Percentiles rank a stretch among this genome's conserved stretches.
Evolutionary conservation across 2,888 invertebrate species (phyloP).

Genomic region (Chaitophorus viminalis): DNA sequence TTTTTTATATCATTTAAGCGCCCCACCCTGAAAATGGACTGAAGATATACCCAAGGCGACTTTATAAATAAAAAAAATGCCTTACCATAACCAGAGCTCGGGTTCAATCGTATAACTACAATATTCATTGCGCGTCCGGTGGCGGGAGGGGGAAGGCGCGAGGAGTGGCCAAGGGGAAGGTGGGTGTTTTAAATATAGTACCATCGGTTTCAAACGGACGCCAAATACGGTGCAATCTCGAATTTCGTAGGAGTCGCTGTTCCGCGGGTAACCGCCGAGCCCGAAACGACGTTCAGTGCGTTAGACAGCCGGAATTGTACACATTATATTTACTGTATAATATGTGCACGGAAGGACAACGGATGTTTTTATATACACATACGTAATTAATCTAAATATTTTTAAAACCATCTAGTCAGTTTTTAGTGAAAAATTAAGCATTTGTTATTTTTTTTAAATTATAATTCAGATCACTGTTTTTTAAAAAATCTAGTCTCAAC

Average conservation of each 20-base stretch:
- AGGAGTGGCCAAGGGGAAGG: constrained; percentile 41
- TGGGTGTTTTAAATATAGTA: constrained; percentile 62
- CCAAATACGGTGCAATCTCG: constrained; percentile 78
- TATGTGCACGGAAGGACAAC: constrained; percentile 26
- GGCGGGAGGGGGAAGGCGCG: not conserved
- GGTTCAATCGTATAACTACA: constrained; percentile 12
- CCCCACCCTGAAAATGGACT: constrained; percentile 26
- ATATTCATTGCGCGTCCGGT: not conserved
- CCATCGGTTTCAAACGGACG: constrained; percentile 62
- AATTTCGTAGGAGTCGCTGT: constrained; percentile 69
- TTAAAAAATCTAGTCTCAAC: not conserved
- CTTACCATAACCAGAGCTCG: constrained; percentile 50
- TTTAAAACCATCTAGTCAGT: not conserved
- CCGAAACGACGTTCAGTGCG: constrained; percentile 59
- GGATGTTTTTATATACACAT: not conserved
- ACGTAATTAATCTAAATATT: not conserved
- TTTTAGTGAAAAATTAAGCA: not conserved
- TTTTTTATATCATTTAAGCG: constrained; percentile 19
- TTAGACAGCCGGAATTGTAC: constrained; percentile 61
- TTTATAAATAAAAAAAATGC: constrained; percentile 61
- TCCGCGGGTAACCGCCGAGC: constrained; percentile 50
- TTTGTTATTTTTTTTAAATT: not conserved
- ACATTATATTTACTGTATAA: constrained; percentile 18
- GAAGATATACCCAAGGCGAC: constrained; percentile 31
- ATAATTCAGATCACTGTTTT: not conserved